These are phyloP conservation scores for Peromyscus maniculatus DNA, from an alignment of 2,113 vertebrate species.

Conservation along the genomic window DNA sequence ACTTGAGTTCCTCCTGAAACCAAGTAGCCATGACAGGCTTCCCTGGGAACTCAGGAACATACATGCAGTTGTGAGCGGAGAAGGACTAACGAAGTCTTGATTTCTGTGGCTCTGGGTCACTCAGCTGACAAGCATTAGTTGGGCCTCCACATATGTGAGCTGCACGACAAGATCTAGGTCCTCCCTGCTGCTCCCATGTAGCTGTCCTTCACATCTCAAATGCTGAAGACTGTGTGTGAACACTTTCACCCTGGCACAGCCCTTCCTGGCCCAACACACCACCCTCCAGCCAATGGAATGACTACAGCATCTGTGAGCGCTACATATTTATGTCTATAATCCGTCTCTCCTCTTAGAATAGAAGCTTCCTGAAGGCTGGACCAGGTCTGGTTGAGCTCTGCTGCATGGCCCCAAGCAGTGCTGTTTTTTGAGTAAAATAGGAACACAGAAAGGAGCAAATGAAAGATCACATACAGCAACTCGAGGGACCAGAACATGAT, in stretches of 20 bases:
- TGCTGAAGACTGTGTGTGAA: background rate
- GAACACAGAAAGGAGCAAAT: background rate
- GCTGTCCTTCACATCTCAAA: background rate
- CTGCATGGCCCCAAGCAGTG: background rate
- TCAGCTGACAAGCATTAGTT: background rate
- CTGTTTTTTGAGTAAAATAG: background rate
- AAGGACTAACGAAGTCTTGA: background rate
- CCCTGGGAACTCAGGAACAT: background rate
- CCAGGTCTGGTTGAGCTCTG: background rate
- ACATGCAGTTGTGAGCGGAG: background rate
- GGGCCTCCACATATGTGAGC: accelerated
- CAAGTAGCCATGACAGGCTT: background rate
- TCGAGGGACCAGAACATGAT: background rate
- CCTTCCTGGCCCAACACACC: background rate
- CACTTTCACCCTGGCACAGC: background rate
- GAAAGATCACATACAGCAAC: background rate
- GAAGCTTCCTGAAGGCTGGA: background rate
- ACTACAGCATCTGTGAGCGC: accelerated
- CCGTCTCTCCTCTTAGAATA: background rate
- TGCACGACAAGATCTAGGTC: background rate
- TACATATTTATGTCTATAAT: accelerated
- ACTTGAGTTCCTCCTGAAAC: background rate
- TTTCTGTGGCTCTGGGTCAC: background rate
- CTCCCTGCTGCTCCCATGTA: background rate
- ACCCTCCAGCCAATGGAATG: background rate